Base-by-base conservation (phyloP, 2,113 vertebrate genomes). In the Cheilinus undulatus region DNA sequence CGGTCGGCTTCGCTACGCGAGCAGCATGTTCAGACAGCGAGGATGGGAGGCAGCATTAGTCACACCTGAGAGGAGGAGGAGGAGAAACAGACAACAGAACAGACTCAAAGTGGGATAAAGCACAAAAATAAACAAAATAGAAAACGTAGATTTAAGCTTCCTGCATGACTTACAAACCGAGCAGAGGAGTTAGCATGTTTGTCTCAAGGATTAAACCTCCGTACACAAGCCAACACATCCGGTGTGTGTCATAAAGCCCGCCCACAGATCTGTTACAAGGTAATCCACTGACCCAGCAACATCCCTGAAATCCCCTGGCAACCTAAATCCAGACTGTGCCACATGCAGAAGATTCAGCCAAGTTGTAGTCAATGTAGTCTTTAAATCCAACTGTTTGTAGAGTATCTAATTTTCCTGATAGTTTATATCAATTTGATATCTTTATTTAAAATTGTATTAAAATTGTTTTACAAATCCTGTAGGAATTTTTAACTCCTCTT, bases 271-370 rank as follows among this genome's bases (percentile, higher is more conserved):
- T 76, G 45, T 88, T 87, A 86, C 89, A 85, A 88, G 84, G 82
- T 90, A 90, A 91, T 92, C 91, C 88, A 86, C 45, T 80, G 86
- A 86, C 86, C 88, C 60, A 50, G 68, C 78, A 62, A 62, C 77
- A 34, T 63, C 68, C 34, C 78, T 57, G 64, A 87, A 91, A 92
- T 88, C 83, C 87, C 76, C 70, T 64, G 14, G 54, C 86, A 89
- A 87, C 87, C 91, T 88, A 79, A 85, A 87, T 90, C 86, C 80
- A 27, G 48, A 60, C 69, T 69, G 52, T 3, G 59, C 48, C 7
- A 66, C 54, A 66, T 71, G 58, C 53, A 14, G 22, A 73, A 73
- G 69, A 83, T 28, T 36, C 48, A 72, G 50, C 67, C 57, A 49
- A 60, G 72, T 43, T 38, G 32, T 51, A 13, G 20, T 59, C 72